These are phyloP conservation scores for Peucedramus taeniatus DNA, from an alignment of 2,113 vertebrate species.

Conservation along the genomic window DNA sequence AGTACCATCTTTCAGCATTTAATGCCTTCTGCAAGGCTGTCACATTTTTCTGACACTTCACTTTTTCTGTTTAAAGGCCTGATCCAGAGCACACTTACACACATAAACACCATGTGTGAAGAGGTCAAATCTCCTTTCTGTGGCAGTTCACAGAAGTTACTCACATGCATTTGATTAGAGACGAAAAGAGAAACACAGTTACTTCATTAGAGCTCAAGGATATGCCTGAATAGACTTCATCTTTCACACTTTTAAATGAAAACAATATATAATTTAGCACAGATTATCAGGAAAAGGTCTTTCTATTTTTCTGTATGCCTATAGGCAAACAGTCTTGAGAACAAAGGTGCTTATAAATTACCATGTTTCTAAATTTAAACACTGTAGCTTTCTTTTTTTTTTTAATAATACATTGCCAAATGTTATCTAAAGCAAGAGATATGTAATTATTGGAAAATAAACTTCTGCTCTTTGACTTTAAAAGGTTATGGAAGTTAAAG, in stretches of 20 bases:
- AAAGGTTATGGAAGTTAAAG: neutral
- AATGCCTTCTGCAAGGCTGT: neutral
- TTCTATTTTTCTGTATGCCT: neutral
- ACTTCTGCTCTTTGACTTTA: neutral
- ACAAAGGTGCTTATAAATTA: neutral
- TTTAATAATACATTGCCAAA: neutral
- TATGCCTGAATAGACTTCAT: neutral
- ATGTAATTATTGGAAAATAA: neutral
- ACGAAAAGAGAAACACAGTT: neutral
- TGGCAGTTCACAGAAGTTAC: neutral
- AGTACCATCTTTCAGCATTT: slow-evolving; percentile 24
- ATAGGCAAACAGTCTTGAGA: neutral
- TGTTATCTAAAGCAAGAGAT: neutral
- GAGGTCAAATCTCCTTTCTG: neutral
- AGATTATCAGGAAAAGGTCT: neutral
- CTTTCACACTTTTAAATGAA: neutral
- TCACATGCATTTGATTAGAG: neutral
- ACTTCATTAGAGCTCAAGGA: neutral
- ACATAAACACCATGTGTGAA: neutral
- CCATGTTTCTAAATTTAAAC: neutral
- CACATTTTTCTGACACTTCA: slow-evolving; percentile 21
- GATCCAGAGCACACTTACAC: neutral
- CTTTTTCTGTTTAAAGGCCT: neutral
- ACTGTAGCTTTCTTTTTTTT: neutral
- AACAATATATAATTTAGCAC: neutral